Base-by-base conservation (phyloP, 92 coral and sea anemone genomes). In the Epizoanthus fatuus region DNA sequence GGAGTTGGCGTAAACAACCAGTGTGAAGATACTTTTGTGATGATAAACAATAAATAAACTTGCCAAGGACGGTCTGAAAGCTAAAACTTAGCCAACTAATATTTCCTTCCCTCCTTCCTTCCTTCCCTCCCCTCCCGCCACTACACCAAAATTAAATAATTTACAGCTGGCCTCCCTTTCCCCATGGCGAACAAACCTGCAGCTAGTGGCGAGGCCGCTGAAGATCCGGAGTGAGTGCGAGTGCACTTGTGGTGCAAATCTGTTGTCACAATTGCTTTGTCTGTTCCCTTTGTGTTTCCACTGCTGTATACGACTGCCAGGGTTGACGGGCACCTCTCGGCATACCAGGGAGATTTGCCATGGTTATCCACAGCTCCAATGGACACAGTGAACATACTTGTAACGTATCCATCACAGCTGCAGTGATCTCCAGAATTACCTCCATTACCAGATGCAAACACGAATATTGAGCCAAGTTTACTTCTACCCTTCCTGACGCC, bases 371-470 rank as follows among this genome's bases (percentile, higher is more conserved):
- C 96, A 1, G 99, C 99, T 40, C 99, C 99, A 58, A 97, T 88
- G 0, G 99, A 90, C 52, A 97, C 92, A 13, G 99, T 97, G 88
- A 81, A 97, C 66, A 90, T 90, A 80, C 98, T 97, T 44, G 98
- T 95, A n/a, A 97, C 96, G 72, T 97, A 97, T 10, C 99, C 99
- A 90, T 97, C 99, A 44, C 99, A 97, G 80, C 93, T 97, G 65
- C 99, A 97, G 80, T 97, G 94, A 74, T 97, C 99, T 37, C 92
- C 87, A n/a, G 68, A 77, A 35, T 84, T 88, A 16, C 99, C 99
- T 0, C 99, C 99, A 88, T 97, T 97, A 16, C 99, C 99, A 13
- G 99, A 95, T 0, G 99, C 99, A 98, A 98, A 97, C 11, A 97
- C 99, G 87, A 97, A 97, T 89, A 97, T 97, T 38, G 99, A 94